Percentiles rank a stretch among this genome's conserved stretches.
phyloP scores from a whole-genome alignment of 2,888 invertebrate genomes.

The Ectemnius continuus region DNA sequence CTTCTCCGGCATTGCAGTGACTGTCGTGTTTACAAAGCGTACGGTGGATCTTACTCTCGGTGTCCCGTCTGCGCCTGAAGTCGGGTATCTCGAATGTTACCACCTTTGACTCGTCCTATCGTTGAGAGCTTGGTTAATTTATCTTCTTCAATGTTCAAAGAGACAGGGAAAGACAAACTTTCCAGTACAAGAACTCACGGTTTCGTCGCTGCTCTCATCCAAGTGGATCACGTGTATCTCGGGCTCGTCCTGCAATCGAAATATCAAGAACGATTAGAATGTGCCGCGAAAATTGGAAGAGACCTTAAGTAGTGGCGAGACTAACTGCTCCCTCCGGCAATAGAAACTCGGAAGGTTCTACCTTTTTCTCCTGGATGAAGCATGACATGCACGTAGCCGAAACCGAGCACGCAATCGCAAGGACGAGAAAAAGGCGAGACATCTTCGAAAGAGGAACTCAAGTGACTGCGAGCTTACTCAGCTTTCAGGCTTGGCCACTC shows the following conservation, averaged over 20 bases:
- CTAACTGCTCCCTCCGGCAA: too few species aligned
- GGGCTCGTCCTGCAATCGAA: slow-evolving; percentile 61
- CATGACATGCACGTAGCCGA: slow-evolving; percentile 39
- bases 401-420: slow-evolving; percentile 46
- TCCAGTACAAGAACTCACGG: slow-evolving; percentile 46
- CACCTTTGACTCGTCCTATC: slow-evolving; percentile 54
- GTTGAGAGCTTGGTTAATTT: neutral
- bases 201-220: slow-evolving; percentile 45
- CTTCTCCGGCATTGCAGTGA: slow-evolving; percentile 50
- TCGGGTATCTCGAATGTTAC: slow-evolving; percentile 60
- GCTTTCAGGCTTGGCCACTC: too few species aligned
- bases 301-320: slow-evolving; percentile 30
- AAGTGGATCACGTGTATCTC: slow-evolving; percentile 62
- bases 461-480: too few species aligned
- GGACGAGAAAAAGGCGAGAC: slow-evolving; percentile 40
- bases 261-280: slow-evolving; percentile 63
- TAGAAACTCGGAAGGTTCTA: slow-evolving; percentile 41
- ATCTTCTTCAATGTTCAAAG: slow-evolving; percentile 3
- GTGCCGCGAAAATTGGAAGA: slow-evolving; percentile 44
- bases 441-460: slow-evolving; percentile 28
- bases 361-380: slow-evolving; percentile 59
- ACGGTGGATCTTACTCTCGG: slow-evolving; percentile 2
- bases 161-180: slow-evolving; percentile 11
- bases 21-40: slow-evolving; percentile 48
- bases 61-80: slow-evolving; percentile 50